These are phyloP conservation scores for Gandaritis pyraliata DNA, from an alignment of 2,888 invertebrate genomes.

Conservation along the genomic window DNA sequence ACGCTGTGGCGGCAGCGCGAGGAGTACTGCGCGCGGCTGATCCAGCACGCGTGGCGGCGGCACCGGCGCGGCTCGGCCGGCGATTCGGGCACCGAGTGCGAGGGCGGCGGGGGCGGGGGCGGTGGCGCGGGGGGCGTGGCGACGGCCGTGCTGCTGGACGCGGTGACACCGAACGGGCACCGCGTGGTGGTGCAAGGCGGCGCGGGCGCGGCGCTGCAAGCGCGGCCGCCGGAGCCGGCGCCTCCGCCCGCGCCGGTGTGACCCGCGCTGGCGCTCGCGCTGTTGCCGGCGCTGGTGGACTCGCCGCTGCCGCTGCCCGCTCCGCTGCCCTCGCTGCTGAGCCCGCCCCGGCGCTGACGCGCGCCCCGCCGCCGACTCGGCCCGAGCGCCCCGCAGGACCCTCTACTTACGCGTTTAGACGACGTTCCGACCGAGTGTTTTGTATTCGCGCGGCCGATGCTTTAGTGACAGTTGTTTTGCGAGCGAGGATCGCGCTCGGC, in stretches of 20 bases:
- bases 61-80: constrained; percentile 84
- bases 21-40: constrained; percentile 97
- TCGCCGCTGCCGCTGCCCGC: constrained; percentile 80
- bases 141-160: constrained; percentile 93
- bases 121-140: constrained; percentile 88
- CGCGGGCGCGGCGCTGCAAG: constrained; percentile 89
- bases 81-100: constrained; percentile 73
- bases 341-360: constrained; percentile 73
- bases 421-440: constrained; percentile 75
- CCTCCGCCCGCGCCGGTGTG: constrained; percentile 88
- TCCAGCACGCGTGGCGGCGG: constrained; percentile 97
- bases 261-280: constrained; percentile 82
- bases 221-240: constrained; percentile 94
- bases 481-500: constrained; percentile 73
- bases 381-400: constrained; percentile 77
- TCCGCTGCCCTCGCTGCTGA: constrained; percentile 81
- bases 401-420: constrained; percentile 67
- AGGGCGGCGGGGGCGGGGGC: constrained; percentile 88
- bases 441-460: constrained; percentile 80
- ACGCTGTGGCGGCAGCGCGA: constrained; percentile 98
- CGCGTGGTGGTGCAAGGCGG: constrained; percentile 95
- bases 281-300: constrained; percentile 80
- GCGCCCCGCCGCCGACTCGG: constrained; percentile 54
- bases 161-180: constrained; percentile 93
- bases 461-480: constrained; percentile 80